phyloP scores from a whole-genome alignment of 2,888 invertebrate genomes.

The Synergus umbraculus region DNA sequence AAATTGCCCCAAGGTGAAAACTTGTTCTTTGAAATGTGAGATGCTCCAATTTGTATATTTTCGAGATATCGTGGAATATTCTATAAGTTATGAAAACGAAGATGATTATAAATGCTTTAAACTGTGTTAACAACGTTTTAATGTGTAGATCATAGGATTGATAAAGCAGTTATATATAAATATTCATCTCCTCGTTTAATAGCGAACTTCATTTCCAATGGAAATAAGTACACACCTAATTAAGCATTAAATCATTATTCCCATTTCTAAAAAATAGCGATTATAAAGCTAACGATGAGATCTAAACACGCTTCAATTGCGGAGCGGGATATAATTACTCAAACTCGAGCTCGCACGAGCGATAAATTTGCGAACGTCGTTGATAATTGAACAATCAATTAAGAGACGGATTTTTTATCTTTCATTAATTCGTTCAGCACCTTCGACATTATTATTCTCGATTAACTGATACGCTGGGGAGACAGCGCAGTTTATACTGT shows the following conservation, averaged over 20 bases:
- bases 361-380: conserved; percentile 17
- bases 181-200: conserved; percentile 24
- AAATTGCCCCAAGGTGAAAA: conserved; percentile 9
- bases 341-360: conserved; percentile 31
- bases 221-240: conserved; percentile 40
- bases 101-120: background rate
- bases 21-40: background rate
- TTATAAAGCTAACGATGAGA: conserved; percentile 32
- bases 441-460: conserved; percentile 27
- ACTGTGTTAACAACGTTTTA: background rate
- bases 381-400: conserved; percentile 52
- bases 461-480: background rate
- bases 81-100: background rate
- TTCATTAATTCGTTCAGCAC: conserved; percentile 29
- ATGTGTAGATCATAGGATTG: conserved; percentile 1
- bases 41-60: background rate
- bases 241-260: conserved; percentile 37
- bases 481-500: conserved; percentile 34
- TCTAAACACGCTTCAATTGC: conserved; percentile 35
- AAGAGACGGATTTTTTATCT: conserved; percentile 29
- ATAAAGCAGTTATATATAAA: conserved; percentile 16
- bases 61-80: no score
- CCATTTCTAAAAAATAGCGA: conserved; percentile 9
- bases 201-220: conserved; percentile 21
- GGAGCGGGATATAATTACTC: conserved; percentile 34